phyloP scores from a whole-genome alignment of 1,140 invertebrate genomes.

The Drosophila pruinosa region DNA sequence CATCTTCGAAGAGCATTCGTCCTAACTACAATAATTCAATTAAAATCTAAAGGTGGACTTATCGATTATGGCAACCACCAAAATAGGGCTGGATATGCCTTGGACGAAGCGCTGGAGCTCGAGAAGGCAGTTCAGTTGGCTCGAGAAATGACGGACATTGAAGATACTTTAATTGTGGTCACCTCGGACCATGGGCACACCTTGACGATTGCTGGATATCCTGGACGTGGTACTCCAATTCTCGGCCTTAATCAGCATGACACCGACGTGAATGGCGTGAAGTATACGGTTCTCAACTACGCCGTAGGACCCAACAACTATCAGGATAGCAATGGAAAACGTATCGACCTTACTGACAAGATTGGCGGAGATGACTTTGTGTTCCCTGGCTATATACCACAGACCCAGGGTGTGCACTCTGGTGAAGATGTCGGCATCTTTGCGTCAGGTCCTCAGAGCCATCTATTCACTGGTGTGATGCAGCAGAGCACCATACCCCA shows the following conservation, averaged over 20 bases:
- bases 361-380: constrained; percentile 62
- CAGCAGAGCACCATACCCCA: constrained; percentile 91
- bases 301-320: constrained; percentile 88
- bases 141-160: constrained; percentile 82
- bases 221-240: constrained; percentile 85
- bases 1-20: background rate
- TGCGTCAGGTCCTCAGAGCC: constrained; percentile 86
- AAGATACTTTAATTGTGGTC: constrained; percentile 87
- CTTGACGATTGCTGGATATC: constrained; percentile 86
- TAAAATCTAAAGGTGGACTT: constrained; percentile 83
- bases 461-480: constrained; percentile 89
- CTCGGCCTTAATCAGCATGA: constrained; percentile 82
- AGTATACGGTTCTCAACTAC: constrained; percentile 90
- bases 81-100: constrained; percentile 84
- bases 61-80: constrained; percentile 87
- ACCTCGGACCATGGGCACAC: constrained; percentile 88
- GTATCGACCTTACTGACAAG: constrained; percentile 44
- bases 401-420: constrained; percentile 85
- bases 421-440: constrained; percentile 88
- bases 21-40: background rate
- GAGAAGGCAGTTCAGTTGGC: constrained; percentile 85
- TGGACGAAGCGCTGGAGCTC: constrained; percentile 86
- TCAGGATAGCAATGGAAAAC: constrained; percentile 45
- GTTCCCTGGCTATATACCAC: constrained; percentile 83
- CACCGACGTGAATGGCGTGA: constrained; percentile 85